phyloP scores from a whole-genome alignment of 2,797 vertebrate genomes.

The Saxicola maurus region DNA sequence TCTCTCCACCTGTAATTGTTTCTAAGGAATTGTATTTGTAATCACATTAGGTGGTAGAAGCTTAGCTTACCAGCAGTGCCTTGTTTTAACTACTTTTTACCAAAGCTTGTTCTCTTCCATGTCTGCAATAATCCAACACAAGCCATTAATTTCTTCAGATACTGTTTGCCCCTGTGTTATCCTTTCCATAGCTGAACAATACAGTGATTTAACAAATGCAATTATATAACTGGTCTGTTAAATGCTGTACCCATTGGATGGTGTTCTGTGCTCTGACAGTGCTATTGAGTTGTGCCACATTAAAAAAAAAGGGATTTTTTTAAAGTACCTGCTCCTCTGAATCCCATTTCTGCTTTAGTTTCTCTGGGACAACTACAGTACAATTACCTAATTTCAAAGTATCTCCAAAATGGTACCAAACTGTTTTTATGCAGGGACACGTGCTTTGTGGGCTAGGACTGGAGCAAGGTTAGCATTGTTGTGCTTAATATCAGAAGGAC shows the following conservation, averaged over 20 bases:
- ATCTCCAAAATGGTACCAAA: not conserved
- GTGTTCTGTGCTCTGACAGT: not conserved
- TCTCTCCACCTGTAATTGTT: not conserved
- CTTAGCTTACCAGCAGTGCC: not conserved
- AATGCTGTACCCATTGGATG: not conserved
- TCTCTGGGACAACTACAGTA: not conserved
- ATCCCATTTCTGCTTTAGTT: not conserved
- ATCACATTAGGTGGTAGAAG: not conserved
- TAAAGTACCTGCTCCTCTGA: not conserved
- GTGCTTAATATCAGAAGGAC: not conserved
- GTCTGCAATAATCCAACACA: rapidly evolving
- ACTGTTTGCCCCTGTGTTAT: not conserved
- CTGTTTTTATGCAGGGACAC: not conserved
- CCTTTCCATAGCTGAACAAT: not conserved
- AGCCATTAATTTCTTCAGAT: not conserved
- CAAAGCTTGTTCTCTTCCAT: not conserved
- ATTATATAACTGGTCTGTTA: not conserved
- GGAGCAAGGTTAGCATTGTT: not conserved
- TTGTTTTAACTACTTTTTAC: not conserved
- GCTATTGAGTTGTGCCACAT: not conserved
- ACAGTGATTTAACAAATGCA: not conserved
- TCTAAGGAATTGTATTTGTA: not conserved
- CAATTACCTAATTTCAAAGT: not conserved
- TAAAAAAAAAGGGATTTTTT: not conserved
- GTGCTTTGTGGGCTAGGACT: not conserved